Base-by-base conservation (phyloP, 2,797 vertebrate species). In the Uromys caudimaculatus region DNA sequence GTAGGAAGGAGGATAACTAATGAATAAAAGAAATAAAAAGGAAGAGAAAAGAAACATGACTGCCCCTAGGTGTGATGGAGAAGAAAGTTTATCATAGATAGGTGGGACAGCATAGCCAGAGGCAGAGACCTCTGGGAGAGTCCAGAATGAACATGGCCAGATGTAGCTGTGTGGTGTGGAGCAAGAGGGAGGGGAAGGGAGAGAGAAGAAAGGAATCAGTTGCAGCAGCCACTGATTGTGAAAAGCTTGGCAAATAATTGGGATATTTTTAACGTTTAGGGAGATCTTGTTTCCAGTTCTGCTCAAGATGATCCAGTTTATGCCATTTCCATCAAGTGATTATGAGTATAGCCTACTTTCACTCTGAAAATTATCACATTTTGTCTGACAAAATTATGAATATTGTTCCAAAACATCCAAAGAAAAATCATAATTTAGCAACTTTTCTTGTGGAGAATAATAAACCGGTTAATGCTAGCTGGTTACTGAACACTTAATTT, bases 321-420 rank as follows among this genome's bases (percentile, higher is more conserved):
- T 92, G 19, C 16, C 64, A 85, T 89, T 82, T 6, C 32, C 7
- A 0, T 83, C 13, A 21, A 50, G 7, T 78, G 89, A 91, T 93
- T 83, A 73, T 67, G 86, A 73, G 3, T 69, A 27, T 13, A 94
- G 81, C 7, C 8, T 21, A 23, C 14, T 78, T 91, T 87, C 27
- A 56, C 21, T 81, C 78, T 83, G 24, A 82, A 67, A 77, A 56
- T 75, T 73, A 27, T 44, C 32, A n/a, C 23, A 79, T 77, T 96
- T 92, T 85, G 35, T 71, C 60, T 47, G n/a, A 64, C 38, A 60
- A 78, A 83, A 93, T 77, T 27, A 73, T 54, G 58, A 94, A 91
- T 35, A 76, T 24, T 0, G 2, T 91, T 85, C 29, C 9, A 73
- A 92, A 94, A 91, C 35, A 78, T 10, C 29, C 29, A 89, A 71